These are phyloP conservation scores for Calliopsis andreniformis DNA, from an alignment of 1,140 invertebrate species.

Conservation along the genomic window DNA sequence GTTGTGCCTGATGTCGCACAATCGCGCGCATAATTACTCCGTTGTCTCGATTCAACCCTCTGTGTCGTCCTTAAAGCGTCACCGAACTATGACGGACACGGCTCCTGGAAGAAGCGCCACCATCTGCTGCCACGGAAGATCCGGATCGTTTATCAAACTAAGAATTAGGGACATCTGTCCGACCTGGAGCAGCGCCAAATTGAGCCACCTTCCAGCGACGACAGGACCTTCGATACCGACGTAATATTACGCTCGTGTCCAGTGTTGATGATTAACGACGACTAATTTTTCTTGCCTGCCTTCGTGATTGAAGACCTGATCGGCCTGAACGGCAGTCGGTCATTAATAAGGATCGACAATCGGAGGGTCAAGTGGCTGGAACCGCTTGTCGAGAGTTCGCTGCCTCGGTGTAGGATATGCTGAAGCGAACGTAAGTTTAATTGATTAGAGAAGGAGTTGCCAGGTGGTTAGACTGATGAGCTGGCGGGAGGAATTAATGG, in stretches of 20 bases:
- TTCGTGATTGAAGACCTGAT: not conserved
- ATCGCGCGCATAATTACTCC: constrained; percentile 38
- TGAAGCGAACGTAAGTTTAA: too few species aligned
- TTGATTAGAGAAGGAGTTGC: too few species aligned
- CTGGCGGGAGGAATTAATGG: too few species aligned
- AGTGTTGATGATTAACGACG: constrained; percentile 56
- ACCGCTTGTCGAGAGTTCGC: not conserved
- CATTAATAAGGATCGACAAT: constrained; percentile 19
- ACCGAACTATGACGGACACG: not conserved
- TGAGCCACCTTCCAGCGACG: constrained; percentile 43
- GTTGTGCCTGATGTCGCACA: constrained; percentile 22
- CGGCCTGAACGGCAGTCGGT: not conserved
- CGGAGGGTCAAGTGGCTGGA: not conserved
- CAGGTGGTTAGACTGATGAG: too few species aligned
- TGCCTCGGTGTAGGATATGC: too few species aligned
- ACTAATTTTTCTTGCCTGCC: constrained; percentile 20
- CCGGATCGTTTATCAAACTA: constrained; percentile 64
- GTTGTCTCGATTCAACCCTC: constrained; percentile 18
- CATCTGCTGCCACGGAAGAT: constrained; percentile 26
- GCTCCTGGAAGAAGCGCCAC: constrained; percentile 34
- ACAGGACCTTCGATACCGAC: constrained; percentile 46
- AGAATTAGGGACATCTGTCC: constrained; percentile 68
- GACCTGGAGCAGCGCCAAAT: constrained; percentile 62
- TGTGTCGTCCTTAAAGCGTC: not conserved
- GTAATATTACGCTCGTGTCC: constrained; percentile 51